Conservation (phyloP, 2,113 vertebrate genomes). For the Apaloderma vittatum region DNA sequence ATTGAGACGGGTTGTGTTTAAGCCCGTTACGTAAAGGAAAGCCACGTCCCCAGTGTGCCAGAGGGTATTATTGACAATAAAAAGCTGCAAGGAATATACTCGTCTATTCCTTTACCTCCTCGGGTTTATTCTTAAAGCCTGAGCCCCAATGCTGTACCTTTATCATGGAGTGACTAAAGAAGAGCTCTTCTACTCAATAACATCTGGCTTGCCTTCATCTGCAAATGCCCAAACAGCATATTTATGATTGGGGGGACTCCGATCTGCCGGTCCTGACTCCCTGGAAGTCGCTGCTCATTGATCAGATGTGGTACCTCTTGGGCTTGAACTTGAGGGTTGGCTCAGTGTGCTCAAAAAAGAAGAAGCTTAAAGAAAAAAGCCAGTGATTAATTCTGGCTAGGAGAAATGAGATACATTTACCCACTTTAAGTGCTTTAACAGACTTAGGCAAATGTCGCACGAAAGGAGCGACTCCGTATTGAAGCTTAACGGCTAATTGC, state of each 20-base stretch:
- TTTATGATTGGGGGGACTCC: neutral
- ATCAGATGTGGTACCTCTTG: fast-evolving
- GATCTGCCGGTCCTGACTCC: fast-evolving
- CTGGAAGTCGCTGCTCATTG: fast-evolving
- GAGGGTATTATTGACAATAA: neutral
- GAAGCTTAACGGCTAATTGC: slow-evolving; percentile 54
- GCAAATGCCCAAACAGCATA: fast-evolving
- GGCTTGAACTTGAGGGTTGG: neutral
- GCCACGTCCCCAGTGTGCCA: fast-evolving
- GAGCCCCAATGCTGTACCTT: neutral
- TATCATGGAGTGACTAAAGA: neutral
- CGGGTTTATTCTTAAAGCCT: neutral
- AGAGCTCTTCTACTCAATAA: neutral
- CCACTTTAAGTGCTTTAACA: neutral
- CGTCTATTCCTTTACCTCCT: neutral
- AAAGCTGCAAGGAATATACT: neutral
- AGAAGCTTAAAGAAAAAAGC: neutral
- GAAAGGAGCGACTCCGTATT: neutral
- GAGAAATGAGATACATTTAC: neutral
- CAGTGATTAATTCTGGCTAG: neutral
- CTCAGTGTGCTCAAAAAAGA: fast-evolving
- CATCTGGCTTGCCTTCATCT: fast-evolving
- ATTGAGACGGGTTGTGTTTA: neutral
- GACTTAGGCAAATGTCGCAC: neutral
- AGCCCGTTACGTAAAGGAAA: neutral